Conservation (phyloP, 2,888 invertebrate species). For the Eremobia ochroleuca region DNA sequence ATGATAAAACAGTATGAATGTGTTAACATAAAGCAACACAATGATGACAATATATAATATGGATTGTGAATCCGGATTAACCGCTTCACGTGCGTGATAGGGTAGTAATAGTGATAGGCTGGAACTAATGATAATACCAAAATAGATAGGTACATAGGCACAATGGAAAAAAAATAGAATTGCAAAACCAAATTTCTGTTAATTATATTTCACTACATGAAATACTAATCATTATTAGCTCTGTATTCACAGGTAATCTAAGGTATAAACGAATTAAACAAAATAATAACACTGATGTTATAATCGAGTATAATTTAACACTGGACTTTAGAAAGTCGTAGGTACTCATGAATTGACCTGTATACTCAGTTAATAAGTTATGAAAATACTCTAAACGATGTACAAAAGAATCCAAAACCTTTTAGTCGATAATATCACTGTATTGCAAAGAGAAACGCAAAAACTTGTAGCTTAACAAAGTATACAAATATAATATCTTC, state of each 20-base stretch:
- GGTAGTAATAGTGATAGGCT: slow-evolving; percentile 65
- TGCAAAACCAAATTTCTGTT: slow-evolving; percentile 27
- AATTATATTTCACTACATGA: neutral
- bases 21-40: slow-evolving; percentile 86
- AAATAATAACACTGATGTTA: slow-evolving; percentile 52
- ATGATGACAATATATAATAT: slow-evolving; percentile 83
- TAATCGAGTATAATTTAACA: slow-evolving; percentile 57
- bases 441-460: slow-evolving; percentile 59
- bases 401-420: slow-evolving; percentile 54
- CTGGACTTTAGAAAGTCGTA: slow-evolving; percentile 74
- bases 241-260: slow-evolving; percentile 1
- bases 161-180: slow-evolving; percentile 54
- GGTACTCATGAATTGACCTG: slow-evolving; percentile 68
- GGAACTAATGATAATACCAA: slow-evolving; percentile 64
- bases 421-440: slow-evolving; percentile 40
- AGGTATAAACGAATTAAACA: slow-evolving; percentile 23
- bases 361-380: slow-evolving; percentile 47
- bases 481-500: slow-evolving; percentile 67
- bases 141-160: slow-evolving; percentile 63
- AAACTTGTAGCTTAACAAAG: slow-evolving; percentile 68
- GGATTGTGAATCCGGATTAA: slow-evolving; percentile 84
- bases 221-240: slow-evolving; percentile 1
- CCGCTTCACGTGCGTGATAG: slow-evolving; percentile 74
- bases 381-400: slow-evolving; percentile 34
- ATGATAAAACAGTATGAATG: slow-evolving; percentile 88